A percentile compares a stretch with the other conserved stretches of the same genome.
Conservation (phyloP, 2,113 vertebrate species). For the Rostratula benghalensis region DNA sequence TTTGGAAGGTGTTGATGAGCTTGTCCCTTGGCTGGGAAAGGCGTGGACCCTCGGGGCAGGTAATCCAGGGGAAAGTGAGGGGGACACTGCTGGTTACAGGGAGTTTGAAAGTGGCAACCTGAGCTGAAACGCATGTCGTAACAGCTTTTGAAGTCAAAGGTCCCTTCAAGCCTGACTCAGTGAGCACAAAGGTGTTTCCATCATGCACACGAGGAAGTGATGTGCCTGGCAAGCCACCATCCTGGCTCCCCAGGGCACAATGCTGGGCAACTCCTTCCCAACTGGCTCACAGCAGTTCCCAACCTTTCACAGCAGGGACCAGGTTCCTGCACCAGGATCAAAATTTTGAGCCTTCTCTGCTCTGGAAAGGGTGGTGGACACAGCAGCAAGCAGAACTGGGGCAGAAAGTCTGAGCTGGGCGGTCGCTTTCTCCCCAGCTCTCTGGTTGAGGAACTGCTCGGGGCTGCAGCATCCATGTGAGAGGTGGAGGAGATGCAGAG, state of each 20-base stretch:
- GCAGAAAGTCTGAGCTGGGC: not conserved
- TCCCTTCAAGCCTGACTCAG: not conserved
- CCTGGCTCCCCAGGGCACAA: not conserved
- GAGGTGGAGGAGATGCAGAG: not conserved
- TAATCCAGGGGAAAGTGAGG: not conserved
- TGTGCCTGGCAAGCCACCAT: not conserved
- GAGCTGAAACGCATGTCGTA: not conserved
- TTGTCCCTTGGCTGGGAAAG: not conserved
- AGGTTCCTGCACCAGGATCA: not conserved
- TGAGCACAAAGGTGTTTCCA: not conserved
- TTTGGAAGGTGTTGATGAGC: not conserved
- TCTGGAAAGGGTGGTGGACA: not conserved
- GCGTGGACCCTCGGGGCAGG: not conserved
- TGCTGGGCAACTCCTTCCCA: not conserved
- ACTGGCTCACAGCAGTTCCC: not conserved
- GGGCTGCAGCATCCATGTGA: not conserved
- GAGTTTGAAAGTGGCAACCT: not conserved
- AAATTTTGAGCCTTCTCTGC: not conserved
- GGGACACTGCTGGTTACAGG: not conserved
- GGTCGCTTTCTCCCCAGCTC: not conserved
- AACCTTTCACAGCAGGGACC: not conserved
- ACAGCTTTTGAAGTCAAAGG: not conserved
- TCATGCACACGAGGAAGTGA: not conserved
- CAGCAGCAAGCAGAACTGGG: not conserved
- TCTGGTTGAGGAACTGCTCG: not conserved